phyloP scores from a whole-genome alignment of 2,888 invertebrate genomes.

The Noctua comes region DNA sequence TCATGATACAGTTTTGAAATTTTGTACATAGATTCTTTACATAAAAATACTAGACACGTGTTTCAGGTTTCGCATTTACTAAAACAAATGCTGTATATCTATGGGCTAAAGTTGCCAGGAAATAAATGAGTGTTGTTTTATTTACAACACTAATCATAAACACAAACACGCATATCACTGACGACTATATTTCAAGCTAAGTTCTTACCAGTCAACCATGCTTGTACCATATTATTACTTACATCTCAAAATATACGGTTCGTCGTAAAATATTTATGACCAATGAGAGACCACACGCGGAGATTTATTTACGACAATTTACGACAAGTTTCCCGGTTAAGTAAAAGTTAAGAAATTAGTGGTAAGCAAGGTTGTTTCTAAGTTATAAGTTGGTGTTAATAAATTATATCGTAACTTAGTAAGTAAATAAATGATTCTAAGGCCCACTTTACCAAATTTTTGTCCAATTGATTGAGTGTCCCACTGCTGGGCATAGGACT shows the following conservation, averaged over 20 bases:
- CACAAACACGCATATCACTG: background rate
- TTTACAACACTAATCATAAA: conserved; percentile 7
- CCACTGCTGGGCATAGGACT: too few relatives aligned
- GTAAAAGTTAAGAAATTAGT: conserved; percentile 56
- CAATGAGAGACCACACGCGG: conserved; percentile 55
- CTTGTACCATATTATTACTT: conserved; percentile 58
- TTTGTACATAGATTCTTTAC: too few relatives aligned
- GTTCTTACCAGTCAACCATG: conserved; percentile 32
- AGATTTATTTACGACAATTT: conserved; percentile 54
- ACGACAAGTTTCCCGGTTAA: conserved; percentile 38
- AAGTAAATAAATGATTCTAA: background rate
- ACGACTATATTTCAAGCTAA: conserved; percentile 33
- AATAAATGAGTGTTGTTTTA: too few relatives aligned
- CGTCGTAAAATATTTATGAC: conserved; percentile 62
- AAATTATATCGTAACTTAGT: conserved; percentile 32
- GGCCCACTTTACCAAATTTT: background rate
- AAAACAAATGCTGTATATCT: too few relatives aligned
- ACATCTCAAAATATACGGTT: conserved; percentile 53
- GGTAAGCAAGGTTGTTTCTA: background rate
- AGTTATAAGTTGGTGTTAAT: conserved; percentile 28
- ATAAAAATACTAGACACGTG: too few relatives aligned
- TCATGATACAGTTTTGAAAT: too few relatives aligned
- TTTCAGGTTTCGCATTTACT: too few relatives aligned
- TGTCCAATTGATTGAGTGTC: too few relatives aligned
- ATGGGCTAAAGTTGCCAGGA: too few relatives aligned